These are phyloP conservation scores for Drosophila aff. DNA, from an alignment of 1,140 invertebrate species.

Conservation along the genomic window DNA sequence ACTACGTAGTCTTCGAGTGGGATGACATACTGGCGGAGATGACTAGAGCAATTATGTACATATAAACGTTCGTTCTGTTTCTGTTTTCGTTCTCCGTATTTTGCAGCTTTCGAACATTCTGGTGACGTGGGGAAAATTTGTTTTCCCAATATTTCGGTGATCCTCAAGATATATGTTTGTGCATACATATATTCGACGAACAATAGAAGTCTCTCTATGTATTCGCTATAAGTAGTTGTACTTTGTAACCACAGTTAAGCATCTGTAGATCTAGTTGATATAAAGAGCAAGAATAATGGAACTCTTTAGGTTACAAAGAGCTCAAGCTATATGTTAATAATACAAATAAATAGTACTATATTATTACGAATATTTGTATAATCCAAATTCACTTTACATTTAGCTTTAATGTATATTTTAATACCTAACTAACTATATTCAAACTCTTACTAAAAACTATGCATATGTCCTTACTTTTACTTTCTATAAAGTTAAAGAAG, in stretches of 20 bases:
- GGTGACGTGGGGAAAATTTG: slow-evolving; percentile 45
- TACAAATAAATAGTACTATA: not conserved
- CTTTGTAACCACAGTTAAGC: not conserved
- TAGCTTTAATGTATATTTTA: not conserved
- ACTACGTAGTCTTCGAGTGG: slow-evolving; percentile 24
- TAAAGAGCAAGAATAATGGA: not conserved
- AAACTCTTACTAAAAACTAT: not conserved
- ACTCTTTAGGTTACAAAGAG: not conserved
- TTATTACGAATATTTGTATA: not conserved
- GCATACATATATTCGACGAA: not conserved
- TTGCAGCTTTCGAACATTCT: slow-evolving; percentile 33
- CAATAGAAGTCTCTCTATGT: not conserved
- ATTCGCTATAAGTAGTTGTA: not conserved
- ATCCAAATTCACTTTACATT: no score
- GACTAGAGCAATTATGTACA: slow-evolving; percentile 16
- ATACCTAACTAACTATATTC: not conserved
- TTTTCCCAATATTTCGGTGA: slow-evolving; percentile 32
- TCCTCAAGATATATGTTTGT: not conserved
- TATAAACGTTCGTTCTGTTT: slow-evolving; percentile 3
- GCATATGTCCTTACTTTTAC: not conserved
- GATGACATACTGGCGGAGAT: slow-evolving; percentile 50
- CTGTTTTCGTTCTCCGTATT: slow-evolving; percentile 13
- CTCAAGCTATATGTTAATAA: not conserved
- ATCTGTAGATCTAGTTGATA: not conserved
- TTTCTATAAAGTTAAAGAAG: not conserved